These are phyloP conservation scores for Thymelicus acteon DNA, from an alignment of 2,888 invertebrate species.

Conservation along the genomic window DNA sequence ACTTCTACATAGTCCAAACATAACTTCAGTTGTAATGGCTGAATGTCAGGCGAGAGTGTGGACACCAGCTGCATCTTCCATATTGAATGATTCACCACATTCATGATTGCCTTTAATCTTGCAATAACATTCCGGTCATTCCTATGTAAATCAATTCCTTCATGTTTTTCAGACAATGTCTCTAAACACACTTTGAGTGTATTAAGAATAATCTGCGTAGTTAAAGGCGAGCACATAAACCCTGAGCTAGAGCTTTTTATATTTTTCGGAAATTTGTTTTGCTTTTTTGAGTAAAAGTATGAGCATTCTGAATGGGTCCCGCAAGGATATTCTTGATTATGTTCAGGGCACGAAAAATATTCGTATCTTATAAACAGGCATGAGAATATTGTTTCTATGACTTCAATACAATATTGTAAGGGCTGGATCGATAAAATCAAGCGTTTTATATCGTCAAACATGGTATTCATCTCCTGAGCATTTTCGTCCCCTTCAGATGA, in stretches of 20 bases:
- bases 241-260: constrained; percentile 65
- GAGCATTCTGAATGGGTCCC: constrained; percentile 79
- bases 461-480: constrained; percentile 65
- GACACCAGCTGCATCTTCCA: constrained; percentile 90
- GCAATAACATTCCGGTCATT: constrained; percentile 53
- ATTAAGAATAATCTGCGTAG: constrained; percentile 84
- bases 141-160: constrained; percentile 58
- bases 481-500: constrained; percentile 64
- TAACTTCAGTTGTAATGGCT: constrained; percentile 69
- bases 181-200: constrained; percentile 84
- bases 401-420: constrained; percentile 81
- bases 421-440: constrained; percentile 78
- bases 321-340: constrained; percentile 72
- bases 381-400: constrained; percentile 89
- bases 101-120: constrained; percentile 69
- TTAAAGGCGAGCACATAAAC: constrained; percentile 85
- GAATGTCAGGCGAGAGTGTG: constrained; percentile 77
- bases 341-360: constrained; percentile 83
- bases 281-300: constrained; percentile 78
- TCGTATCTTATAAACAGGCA: constrained; percentile 88
- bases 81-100: constrained; percentile 86
- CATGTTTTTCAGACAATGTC: constrained; percentile 63
- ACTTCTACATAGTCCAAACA: constrained; percentile 79
- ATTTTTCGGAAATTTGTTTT: constrained; percentile 56
- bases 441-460: constrained; percentile 76